Conservation (phyloP, 2,888 invertebrate genomes). For the Nematopogon swammerdamellus region DNA sequence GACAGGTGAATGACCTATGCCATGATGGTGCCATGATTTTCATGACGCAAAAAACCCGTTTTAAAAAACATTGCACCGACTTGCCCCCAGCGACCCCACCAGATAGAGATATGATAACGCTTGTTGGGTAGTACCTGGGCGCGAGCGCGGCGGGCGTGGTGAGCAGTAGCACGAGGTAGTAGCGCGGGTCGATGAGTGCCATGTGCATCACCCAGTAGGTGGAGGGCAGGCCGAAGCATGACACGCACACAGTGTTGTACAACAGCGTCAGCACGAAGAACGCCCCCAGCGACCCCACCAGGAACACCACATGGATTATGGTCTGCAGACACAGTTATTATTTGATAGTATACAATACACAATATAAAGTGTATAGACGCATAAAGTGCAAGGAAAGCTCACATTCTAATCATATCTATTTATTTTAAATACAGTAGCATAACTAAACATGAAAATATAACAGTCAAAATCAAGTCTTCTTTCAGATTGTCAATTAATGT, state of each 20-base stretch:
- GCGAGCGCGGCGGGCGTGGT: conserved; percentile 75
- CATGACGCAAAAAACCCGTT: too few species aligned
- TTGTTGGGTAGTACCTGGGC: too few species aligned
- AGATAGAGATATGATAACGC: too few species aligned
- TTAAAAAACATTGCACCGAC: too few species aligned
- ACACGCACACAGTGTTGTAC: conserved; percentile 79
- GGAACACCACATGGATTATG: conserved; percentile 75
- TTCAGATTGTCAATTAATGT: too few species aligned
- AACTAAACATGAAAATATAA: too few species aligned
- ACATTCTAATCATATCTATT: too few species aligned
- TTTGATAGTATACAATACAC: neutral
- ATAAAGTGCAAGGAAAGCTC: neutral
- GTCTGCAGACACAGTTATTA: conserved; percentile 70
- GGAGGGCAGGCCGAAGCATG: conserved; percentile 79
- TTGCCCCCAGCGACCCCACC: too few species aligned
- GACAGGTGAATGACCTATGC: too few species aligned
- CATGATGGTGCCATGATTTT: too few species aligned
- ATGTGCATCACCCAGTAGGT: conserved; percentile 85
- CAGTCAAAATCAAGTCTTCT: too few species aligned
- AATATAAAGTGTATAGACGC: neutral
- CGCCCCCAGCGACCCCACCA: conserved; percentile 72
- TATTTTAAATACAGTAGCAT: too few species aligned
- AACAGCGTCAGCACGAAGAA: conserved; percentile 83
- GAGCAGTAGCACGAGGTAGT: conserved; percentile 79
- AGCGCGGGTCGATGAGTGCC: conserved; percentile 68